These are phyloP conservation scores for Pachypanchax playfairii DNA, from an alignment of 2,113 vertebrate species.

Conservation along the genomic window DNA sequence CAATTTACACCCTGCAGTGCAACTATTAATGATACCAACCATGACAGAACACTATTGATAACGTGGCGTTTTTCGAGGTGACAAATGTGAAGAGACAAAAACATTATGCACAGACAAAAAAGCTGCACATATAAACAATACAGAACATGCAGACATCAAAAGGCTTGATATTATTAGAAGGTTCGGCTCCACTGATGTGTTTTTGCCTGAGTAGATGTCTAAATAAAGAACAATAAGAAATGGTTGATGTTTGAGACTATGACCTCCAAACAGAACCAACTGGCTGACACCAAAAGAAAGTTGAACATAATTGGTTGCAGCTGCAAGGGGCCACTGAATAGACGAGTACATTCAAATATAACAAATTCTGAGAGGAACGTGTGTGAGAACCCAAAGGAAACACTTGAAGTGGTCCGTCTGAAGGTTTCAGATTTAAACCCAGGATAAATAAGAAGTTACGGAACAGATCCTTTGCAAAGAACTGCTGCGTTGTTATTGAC, in stretches of 20 bases:
- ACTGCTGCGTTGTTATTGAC: conserved; percentile 22
- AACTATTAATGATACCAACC: background rate
- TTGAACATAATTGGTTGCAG: conserved; percentile 38
- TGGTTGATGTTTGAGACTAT: conserved; percentile 24
- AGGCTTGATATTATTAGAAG: conserved; percentile 45
- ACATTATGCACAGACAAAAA: conserved; percentile 12
- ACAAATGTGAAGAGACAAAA: conserved; percentile 2
- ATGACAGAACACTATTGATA: no score
- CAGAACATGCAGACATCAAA: conserved; percentile 36
- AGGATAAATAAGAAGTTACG: conserved; percentile 30
- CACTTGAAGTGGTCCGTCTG: conserved; percentile 37
- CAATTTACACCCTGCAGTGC: conserved; percentile 17
- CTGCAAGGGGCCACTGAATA: conserved; percentile 31
- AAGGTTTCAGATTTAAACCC: conserved; percentile 31
- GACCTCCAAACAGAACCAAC: conserved; percentile 16
- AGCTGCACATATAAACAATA: conserved; percentile 28
- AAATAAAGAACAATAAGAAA: conserved; percentile 26
- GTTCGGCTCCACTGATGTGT: conserved; percentile 26
- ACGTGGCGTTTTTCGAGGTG: conserved; percentile 34
- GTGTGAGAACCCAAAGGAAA: conserved; percentile 46
- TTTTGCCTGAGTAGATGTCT: conserved; percentile 8
- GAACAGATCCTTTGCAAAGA: conserved; percentile 5
- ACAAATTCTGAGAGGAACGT: conserved; percentile 27
- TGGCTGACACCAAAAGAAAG: conserved; percentile 9
- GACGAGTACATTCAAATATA: conserved; percentile 25